These are phyloP conservation scores for Heteractis magnifica DNA, from an alignment of 92 coral and sea anemone species.

Conservation along the genomic window DNA sequence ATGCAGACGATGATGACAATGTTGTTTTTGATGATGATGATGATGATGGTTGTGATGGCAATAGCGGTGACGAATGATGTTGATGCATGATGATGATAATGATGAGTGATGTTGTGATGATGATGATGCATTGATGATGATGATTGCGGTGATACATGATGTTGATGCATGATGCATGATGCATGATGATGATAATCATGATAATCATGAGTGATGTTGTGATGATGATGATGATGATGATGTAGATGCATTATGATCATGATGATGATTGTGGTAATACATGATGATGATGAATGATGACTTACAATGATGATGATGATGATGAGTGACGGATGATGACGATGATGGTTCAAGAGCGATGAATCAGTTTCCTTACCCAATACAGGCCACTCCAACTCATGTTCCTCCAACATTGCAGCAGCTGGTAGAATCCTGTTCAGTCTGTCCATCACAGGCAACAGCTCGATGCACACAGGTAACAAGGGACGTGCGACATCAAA, in stretches of 20 bases:
- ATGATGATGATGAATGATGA: not conserved
- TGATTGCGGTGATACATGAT: no score
- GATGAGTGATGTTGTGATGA: no score
- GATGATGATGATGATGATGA: not conserved
- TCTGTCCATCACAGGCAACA: slow-evolving; percentile 65
- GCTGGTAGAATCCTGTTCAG: slow-evolving; percentile 74
- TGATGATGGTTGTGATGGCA: not conserved
- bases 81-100: no score
- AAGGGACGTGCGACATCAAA: slow-evolving; percentile 62
- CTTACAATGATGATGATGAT: not conserved
- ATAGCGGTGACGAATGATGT: no score
- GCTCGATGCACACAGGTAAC: slow-evolving; percentile 58
- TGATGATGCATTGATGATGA: no score
- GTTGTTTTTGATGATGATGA: not conserved
- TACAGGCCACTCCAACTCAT: slow-evolving; percentile 89
- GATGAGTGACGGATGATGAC: not conserved
- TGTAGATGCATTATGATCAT: not conserved
- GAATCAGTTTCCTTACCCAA: slow-evolving; percentile 41
- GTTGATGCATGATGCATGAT: no score
- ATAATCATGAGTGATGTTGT: not conserved
- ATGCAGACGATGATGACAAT: not conserved
- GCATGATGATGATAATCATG: not conserved
- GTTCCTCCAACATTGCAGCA: slow-evolving; percentile 75
- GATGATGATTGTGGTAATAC: not conserved
- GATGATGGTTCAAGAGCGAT: not conserved